These are phyloP conservation scores for Limonius californicus DNA, from an alignment of 1,140 invertebrate genomes.

Conservation along the genomic window DNA sequence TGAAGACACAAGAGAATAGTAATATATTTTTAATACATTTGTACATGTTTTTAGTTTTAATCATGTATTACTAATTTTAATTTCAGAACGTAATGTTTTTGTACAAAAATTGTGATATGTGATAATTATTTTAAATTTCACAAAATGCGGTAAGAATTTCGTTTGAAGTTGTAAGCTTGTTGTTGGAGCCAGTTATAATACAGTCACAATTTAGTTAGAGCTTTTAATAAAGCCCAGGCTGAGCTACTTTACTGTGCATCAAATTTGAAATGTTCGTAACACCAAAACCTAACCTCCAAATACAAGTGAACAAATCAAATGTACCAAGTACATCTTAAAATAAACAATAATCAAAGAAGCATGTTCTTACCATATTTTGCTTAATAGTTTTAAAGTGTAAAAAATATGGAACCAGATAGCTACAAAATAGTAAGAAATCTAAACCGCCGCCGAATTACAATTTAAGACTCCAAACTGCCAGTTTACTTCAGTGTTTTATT, in stretches of 20 bases:
- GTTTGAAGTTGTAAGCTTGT: too few species aligned
- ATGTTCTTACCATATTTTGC: neutral
- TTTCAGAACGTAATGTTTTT: conserved; percentile 4
- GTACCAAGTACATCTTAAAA: too few species aligned
- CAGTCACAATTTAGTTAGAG: too few species aligned
- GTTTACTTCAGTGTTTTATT: conserved; percentile 28
- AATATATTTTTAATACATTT: conserved; percentile 13
- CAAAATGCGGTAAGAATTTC: neutral
- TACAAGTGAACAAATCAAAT: too few species aligned
- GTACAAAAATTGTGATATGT: conserved; percentile 15
- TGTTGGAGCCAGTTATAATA: too few species aligned
- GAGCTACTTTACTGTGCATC: too few species aligned
- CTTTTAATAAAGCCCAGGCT: too few species aligned
- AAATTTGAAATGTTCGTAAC: too few species aligned
- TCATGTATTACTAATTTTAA: conserved; percentile 11
- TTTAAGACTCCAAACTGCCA: conserved; percentile 23
- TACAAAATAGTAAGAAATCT: neutral
- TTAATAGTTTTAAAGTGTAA: neutral
- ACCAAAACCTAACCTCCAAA: too few species aligned
- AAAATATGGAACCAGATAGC: neutral
- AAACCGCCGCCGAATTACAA: conserved; percentile 4
- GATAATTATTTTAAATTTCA: conserved; percentile 8
- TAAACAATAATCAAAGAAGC: too few species aligned
- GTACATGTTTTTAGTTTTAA: conserved; percentile 7
- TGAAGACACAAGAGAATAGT: neutral